phyloP scores from a whole-genome alignment of 2,797 vertebrate species.

The Huso huso region DNA sequence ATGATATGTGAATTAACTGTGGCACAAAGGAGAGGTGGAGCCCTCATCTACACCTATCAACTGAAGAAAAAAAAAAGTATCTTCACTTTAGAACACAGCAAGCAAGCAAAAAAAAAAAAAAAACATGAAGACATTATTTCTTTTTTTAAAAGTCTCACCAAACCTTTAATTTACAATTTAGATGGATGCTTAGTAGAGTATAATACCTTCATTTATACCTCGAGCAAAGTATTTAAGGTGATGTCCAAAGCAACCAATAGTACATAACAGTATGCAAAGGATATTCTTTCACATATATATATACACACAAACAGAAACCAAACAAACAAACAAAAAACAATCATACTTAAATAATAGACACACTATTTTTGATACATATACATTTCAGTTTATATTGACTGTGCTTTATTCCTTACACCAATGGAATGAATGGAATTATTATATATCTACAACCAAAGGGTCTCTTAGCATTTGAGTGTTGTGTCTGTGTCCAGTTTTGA shows the following conservation, averaged over 20 bases:
- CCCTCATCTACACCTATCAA: too few relatives aligned
- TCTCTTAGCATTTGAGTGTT: slow-evolving; percentile 60
- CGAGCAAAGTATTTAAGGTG: slow-evolving; percentile 35
- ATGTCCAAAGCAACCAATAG: slow-evolving; percentile 34
- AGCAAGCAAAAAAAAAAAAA: background rate
- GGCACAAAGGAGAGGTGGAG: too few relatives aligned
- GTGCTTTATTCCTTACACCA: slow-evolving; percentile 73
- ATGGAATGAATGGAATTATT: slow-evolving; percentile 58
- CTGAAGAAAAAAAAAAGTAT: too few relatives aligned
- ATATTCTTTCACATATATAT: slow-evolving; percentile 18
- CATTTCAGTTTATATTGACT: slow-evolving; percentile 61
- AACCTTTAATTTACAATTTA: slow-evolving; percentile 37
- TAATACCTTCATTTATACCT: slow-evolving; percentile 28
- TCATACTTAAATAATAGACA: slow-evolving; percentile 56
- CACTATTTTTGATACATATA: slow-evolving; percentile 63
- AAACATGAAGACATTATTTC: background rate
- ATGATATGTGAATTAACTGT: too few relatives aligned
- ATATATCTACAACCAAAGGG: slow-evolving; percentile 68
- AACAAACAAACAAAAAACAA: slow-evolving; percentile 25
- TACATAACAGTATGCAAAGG: slow-evolving; percentile 37
- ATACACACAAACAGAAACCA: background rate
- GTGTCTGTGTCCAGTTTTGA: slow-evolving; percentile 60
- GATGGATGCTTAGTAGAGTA: slow-evolving; percentile 30
- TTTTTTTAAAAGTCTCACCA: slow-evolving; percentile 30
- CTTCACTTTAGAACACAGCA: background rate